Base-by-base conservation (phyloP, 37 sponge, comb jelly and placozoan species). In the Hormiphora californensis region DNA sequence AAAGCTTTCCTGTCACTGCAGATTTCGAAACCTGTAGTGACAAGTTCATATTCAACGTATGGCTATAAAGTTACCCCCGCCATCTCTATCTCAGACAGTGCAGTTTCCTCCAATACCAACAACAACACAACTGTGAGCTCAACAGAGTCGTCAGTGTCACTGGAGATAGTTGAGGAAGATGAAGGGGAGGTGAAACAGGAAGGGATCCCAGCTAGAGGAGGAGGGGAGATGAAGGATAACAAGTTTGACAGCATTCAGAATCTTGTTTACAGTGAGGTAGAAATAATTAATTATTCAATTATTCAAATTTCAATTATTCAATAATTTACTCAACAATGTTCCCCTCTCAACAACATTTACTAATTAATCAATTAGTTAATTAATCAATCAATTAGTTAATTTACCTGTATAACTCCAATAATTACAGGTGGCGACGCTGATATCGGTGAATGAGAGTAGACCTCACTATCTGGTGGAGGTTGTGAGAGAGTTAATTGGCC, bases 391-490 rank as follows among this genome's bases (percentile, higher is more conserved):
- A 9, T 15, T 17, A 15, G 53, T 49, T 49, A 49, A 17, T 17
- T 15, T 17, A 49, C 15, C 9, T 15, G 9, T 49, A 17, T 49
- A 49, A 17, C 15, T 49, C 15, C 15, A 49, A 49, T 49, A 49
- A 9, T 57, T 15, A 4, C 61, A 57, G 61, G 67, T 65, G 12
- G 67, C 67, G 19, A 65, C 38, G 8, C 67, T 65, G 19, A 65
- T 65, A 4, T 65, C 67, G 7, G 67, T 39, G 3, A 65, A 65
- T 28, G 67, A 65, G 37, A 34, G 38, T 33, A 25, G 67, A 25
- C 67, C 67, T 65, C 67, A 65, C 17, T 65, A 65, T 19, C 35
- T 65, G 37, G 28, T 65, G 9, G 67, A 65, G 35, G 38, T 65
- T 15, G 67, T 65, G 38, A 65, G 37, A 17, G 67, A 65, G 35